phyloP scores from a whole-genome alignment of 2,888 invertebrate genomes.

The Tetrapedia diversipes region DNA sequence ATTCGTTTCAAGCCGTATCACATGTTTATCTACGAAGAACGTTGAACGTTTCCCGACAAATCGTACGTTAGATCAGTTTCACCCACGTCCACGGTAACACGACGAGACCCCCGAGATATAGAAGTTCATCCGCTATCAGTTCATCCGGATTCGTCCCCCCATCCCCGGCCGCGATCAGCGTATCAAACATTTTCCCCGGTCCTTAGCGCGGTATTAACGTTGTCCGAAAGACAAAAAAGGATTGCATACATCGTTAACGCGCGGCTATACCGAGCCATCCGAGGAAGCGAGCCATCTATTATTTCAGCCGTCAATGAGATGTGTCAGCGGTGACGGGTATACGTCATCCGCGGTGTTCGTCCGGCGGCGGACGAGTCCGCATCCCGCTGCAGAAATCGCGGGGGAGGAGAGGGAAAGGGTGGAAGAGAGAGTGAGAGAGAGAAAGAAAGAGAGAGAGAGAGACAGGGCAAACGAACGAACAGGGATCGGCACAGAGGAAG shows the following conservation, averaged over 20 bases:
- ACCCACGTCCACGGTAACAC: background rate
- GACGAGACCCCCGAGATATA: background rate
- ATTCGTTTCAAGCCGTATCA: background rate
- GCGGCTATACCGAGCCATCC: conserved; percentile 54
- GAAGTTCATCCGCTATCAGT: conserved; percentile 17
- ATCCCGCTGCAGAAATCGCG: conserved; percentile 17
- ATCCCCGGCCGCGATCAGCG: conserved; percentile 2
- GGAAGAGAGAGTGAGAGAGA: background rate
- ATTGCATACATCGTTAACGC: conserved; percentile 69
- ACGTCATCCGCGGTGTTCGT: conserved; percentile 71
- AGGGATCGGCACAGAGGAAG: background rate
- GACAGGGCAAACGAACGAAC: background rate
- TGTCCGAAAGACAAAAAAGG: conserved; percentile 59
- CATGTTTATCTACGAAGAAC: background rate
- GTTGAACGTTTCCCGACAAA: background rate
- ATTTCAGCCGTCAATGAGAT: conserved; percentile 72
- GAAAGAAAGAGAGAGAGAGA: background rate
- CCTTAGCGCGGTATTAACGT: conserved; percentile 57
- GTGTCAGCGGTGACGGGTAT: conserved; percentile 71
- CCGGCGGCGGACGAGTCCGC: conserved; percentile 59
- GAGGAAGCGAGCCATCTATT: conserved; percentile 71
- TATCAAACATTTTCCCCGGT: conserved; percentile 53
- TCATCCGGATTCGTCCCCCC: conserved; percentile 9
- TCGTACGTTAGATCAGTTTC: background rate
- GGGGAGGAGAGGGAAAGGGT: background rate